Evolutionary conservation across 1,140 invertebrate species (phyloP), one percentile per base, ranked within the genome.

Genomic region (Acromyrmex heyeri): DNA sequence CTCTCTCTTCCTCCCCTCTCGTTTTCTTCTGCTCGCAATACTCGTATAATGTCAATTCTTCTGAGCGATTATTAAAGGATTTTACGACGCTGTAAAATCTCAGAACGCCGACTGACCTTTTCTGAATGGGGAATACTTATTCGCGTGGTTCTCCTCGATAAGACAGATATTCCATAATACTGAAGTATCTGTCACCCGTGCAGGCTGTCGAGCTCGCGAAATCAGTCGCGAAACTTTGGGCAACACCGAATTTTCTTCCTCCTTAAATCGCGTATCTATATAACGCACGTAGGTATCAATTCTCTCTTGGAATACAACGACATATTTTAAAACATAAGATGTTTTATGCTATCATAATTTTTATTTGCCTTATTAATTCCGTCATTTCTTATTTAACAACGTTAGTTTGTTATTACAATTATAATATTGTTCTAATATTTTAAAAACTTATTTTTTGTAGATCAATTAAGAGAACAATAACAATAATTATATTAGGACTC

Each of bases 1-100:
- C 24, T 30, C 27, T 30, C 0, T 30, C 27, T 30, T 24, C 24
- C 65, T 50, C 21, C 61, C 44, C 27, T n/a, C 6, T 24, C 70
- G 5, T 38, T 65, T 24, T 44, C 85, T 59, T 12, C 21, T 44
- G 16, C 14, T 53, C 44, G 53, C 53, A 30, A 62, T 50, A 53
- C 21, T 69, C 44, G 2, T 44, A 44, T 85, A 87, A 85, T 69
- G 59, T 73, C 73, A 86, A 78, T 88, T 57, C 69, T 70, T 50
- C 24, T 73, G 65, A 27, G 81, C 76, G 64, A 82, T 90, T 88
- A 83, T 90, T 90, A 90, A 87, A 85, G 69, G 21, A 77, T 59
- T 90, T 90, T 90, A 90, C 88, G 86, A 81, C n/a, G 70, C 64
- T 76, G 72, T 90, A 90, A 90, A 90, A 53, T 87, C 30, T 38